A percentile compares a stretch with the other conserved stretches of the same genome.
These are phyloP conservation scores for Hanleya hanleyi DNA, from an alignment of 2,888 invertebrate genomes.

Conservation along the genomic window DNA sequence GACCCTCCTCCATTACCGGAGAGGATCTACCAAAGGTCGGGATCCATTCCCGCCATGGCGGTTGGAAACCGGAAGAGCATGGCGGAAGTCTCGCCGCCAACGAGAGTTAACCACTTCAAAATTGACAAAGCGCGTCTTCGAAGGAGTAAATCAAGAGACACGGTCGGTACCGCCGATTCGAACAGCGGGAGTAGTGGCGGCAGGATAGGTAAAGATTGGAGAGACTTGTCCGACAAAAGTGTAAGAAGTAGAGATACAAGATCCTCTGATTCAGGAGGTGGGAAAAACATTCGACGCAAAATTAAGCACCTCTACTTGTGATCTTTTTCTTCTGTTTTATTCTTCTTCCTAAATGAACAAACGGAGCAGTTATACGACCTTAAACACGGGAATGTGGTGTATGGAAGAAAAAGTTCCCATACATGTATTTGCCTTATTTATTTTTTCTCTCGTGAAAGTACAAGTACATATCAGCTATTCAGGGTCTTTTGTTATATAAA, in stretches of 20 bases:
- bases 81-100: not conserved
- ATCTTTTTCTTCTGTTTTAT: not conserved
- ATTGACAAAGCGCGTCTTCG: not conserved
- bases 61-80: not conserved
- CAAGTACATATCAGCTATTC: no score
- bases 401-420: no score
- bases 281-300: not conserved
- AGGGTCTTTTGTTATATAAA: no score
- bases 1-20: not conserved
- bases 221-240: not conserved
- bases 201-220: conserved; percentile 1
- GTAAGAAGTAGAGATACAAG: not conserved
- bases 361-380: no score
- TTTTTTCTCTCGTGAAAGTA: no score
- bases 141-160: conserved; percentile 5
- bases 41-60: not conserved
- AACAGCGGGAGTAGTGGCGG: conserved; percentile 8
- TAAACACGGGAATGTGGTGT: no score
- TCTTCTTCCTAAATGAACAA: no score
- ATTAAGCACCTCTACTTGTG: not conserved
- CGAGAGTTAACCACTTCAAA: not conserved
- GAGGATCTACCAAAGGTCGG: not conserved
- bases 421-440: no score
- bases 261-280: not conserved
- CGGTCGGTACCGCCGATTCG: not conserved